Evolutionary conservation across 2,888 invertebrate species (phyloP), one percentile per base, ranked within the genome.

Genomic region (Eupithecia insigniata): DNA sequence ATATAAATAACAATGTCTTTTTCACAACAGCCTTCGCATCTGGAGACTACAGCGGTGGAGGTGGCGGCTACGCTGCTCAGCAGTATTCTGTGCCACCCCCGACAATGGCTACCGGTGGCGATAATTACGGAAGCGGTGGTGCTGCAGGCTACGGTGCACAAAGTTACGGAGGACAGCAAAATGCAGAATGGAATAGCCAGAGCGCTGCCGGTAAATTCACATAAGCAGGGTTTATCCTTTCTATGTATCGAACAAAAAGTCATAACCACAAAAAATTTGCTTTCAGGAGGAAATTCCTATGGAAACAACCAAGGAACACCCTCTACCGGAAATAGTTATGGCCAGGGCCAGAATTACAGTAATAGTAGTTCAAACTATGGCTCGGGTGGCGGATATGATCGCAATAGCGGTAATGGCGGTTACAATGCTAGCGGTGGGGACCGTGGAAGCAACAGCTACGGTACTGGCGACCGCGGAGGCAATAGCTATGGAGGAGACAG

Each of bases 81-180:
- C 90, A 92, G 84, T 92, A 95, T 88, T 89, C 94, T 69, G 89
- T 94, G 84, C 91, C 94, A 78, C 91, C 94, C 70, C 91, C 94
- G 65, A 81, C 92, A 67, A 85, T 92, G 83, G 84, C 88, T 77
- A 87, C 92, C 66, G 87, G 90, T 66, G 87, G 90, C 66, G 94
- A 92, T 76, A 94, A 86, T 78, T 92, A 82, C 82, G 90, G 90
- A 80, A 86, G 86, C 64, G 36, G 88, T 67, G 82, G 85, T 26
- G 55, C 55, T 26, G 4, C 55, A 28, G 93, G 91, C 78, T 87
- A 86, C 76, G 65, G 69, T 65, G 69, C 69, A 10, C 92, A 89
- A 84, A 86, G 85, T 79, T 93, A 92, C 76, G 79, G 85, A 74
- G 86, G 81, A n/a, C 89, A 89, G n/a, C 89, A 89, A 79, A 85